Percentiles rank a stretch among this genome's conserved stretches.
phyloP scores from a whole-genome alignment of 2,888 invertebrate genomes.

The Meghimatium bilineatum region DNA sequence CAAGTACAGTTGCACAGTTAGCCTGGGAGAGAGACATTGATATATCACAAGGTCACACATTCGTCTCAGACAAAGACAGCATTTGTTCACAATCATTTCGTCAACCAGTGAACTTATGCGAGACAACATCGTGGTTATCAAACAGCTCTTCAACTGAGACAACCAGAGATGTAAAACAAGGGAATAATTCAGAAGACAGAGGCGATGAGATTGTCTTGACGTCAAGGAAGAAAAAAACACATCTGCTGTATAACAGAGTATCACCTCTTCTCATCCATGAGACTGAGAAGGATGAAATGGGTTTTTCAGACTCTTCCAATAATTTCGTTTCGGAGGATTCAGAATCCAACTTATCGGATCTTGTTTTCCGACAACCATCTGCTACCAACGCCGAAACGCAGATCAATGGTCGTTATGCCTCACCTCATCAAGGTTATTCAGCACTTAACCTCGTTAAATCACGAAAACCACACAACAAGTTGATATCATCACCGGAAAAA shows the following conservation, averaged over 20 bases:
- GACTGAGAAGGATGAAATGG: not conserved
- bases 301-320: slow-evolving; percentile 13
- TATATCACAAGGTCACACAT: slow-evolving; percentile 67
- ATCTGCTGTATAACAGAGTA: slow-evolving; percentile 34
- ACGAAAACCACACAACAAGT: not conserved
- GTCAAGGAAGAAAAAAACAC: not conserved
- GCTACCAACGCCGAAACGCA: not conserved
- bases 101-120: not conserved
- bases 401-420: no score
- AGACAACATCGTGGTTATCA: not conserved
- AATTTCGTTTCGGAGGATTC: not conserved
- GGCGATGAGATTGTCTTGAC: not conserved
- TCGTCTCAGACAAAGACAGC: slow-evolving; percentile 57
- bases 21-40: slow-evolving; percentile 87
- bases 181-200: not conserved
- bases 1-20: slow-evolving; percentile 79
- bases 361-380: not conserved
- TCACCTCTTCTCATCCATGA: slow-evolving; percentile 4
- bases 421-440: not conserved
- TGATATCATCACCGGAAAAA: not conserved
- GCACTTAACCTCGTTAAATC: not conserved
- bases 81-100: slow-evolving; percentile 35
- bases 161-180: not conserved
- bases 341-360: not conserved
- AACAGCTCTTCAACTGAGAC: not conserved